These are phyloP conservation scores for Ptyas mucosa DNA, from an alignment of 2,113 vertebrate genomes.

Conservation along the genomic window DNA sequence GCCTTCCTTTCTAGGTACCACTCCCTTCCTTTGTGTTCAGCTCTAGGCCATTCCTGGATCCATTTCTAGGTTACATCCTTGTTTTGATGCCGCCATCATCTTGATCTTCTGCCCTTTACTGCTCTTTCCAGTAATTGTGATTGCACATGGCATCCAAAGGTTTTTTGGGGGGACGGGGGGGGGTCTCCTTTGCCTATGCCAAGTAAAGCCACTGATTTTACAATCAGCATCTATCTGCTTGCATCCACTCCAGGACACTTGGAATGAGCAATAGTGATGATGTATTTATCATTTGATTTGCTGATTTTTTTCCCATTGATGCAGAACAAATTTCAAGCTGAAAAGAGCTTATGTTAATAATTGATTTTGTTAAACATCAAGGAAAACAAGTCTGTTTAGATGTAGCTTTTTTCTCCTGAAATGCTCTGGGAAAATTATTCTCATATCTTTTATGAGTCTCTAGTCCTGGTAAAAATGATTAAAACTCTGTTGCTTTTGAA, in stretches of 20 bases:
- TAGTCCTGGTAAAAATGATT: not conserved
- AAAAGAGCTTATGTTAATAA: not conserved
- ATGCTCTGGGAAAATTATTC: not conserved
- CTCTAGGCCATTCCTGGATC: not conserved
- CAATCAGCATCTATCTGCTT: not conserved
- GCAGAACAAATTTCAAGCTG: not conserved
- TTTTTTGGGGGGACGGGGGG: not conserved
- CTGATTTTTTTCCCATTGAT: not conserved
- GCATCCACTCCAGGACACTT: not conserved
- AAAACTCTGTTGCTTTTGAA: not conserved
- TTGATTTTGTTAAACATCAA: not conserved
- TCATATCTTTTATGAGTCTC: not conserved
- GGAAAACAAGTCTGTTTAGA: not conserved
- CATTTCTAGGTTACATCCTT: not conserved
- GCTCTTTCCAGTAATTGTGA: not conserved
- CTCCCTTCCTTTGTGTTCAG: constrained; percentile 28
- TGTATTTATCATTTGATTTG: not conserved
- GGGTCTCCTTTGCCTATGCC: not conserved
- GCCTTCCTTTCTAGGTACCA: not conserved
- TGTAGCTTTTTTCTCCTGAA: not conserved
- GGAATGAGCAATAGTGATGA: not conserved
- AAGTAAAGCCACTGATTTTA: not conserved
- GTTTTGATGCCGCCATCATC: not conserved
- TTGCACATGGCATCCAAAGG: not conserved
- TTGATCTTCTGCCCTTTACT: not conserved